A percentile compares a stretch with the other conserved stretches of the same genome.
Evolutionary conservation across 2,797 vertebrate species (phyloP).

Genomic region (Catamblyrhynchus diadema): DNA sequence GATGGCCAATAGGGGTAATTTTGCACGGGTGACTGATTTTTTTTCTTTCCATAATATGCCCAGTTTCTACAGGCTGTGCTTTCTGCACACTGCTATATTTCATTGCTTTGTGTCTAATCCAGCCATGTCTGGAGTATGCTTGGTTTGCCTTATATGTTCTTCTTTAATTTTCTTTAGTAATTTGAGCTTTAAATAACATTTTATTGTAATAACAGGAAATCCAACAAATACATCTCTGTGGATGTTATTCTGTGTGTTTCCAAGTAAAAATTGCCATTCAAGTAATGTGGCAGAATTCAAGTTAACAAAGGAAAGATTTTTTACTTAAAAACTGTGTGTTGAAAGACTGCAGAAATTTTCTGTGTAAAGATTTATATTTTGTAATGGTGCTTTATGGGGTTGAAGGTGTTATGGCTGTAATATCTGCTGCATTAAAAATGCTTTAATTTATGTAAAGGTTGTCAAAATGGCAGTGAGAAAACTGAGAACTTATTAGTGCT

Average conservation of each 20-base stretch:
- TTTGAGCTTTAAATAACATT: neutral
- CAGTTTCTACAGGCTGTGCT: conserved; percentile 12
- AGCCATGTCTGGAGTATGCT: neutral
- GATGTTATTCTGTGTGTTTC: neutral
- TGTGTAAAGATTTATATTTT: neutral
- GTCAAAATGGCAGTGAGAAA: neutral
- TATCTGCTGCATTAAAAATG: neutral
- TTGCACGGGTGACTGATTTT: conserved; percentile 1
- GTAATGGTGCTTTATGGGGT: neutral
- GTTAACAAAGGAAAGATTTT: neutral
- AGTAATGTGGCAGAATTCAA: neutral
- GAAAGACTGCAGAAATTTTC: neutral
- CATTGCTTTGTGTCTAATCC: neutral
- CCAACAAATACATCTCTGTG: neutral
- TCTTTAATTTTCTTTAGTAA: neutral
- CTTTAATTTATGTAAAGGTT: neutral
- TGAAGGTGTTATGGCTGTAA: neutral
- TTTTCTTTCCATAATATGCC: conserved; percentile 27
- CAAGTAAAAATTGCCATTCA: neutral
- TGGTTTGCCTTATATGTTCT: neutral
- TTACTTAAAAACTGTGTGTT: neutral
- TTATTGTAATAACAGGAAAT: neutral
- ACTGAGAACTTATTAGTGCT: neutral
- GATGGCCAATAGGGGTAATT: conserved; percentile 55
- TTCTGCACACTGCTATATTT: neutral